Evolutionary conservation across 2,797 vertebrate genomes (phyloP).

Genomic region (Microchirus variegatus): DNA sequence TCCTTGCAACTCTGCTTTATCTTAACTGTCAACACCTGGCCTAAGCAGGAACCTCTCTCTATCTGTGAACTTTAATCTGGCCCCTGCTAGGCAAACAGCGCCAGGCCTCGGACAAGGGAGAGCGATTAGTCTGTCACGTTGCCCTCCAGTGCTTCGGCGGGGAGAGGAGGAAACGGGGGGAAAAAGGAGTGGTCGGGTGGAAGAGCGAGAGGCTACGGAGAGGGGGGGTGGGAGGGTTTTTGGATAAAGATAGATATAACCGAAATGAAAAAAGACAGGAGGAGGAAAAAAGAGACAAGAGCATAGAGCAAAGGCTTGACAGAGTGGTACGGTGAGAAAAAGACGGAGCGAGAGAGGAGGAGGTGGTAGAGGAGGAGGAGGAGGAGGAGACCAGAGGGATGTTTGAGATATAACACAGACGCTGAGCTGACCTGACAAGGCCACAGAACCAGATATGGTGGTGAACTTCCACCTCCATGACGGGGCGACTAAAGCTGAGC

Average conservation of each 20-base stretch:
- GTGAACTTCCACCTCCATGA: slow-evolving; percentile 48
- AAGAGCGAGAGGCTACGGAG: slow-evolving; percentile 13
- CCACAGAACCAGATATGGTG: slow-evolving; percentile 34
- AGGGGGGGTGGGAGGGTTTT: neutral
- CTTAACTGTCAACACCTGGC: slow-evolving; percentile 85
- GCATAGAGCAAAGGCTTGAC: neutral
- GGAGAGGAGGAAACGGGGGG: slow-evolving; percentile 43
- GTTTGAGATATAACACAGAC: slow-evolving; percentile 57
- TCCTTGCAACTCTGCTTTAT: slow-evolving; percentile 74
- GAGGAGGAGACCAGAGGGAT: slow-evolving; percentile 25
- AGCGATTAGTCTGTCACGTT: slow-evolving; percentile 68
- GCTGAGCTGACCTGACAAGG: slow-evolving; percentile 58
- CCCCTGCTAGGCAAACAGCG: slow-evolving; percentile 78
- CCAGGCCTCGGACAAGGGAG: slow-evolving; percentile 72
- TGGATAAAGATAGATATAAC: slow-evolving; percentile 34
- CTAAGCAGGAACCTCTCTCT: slow-evolving; percentile 79
- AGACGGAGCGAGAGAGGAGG: slow-evolving; percentile 5
- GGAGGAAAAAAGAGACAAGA: neutral
- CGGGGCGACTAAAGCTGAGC: slow-evolving; percentile 41
- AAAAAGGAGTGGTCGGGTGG: slow-evolving; percentile 31
- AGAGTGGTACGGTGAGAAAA: neutral
- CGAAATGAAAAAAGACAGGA: slow-evolving; percentile 16
- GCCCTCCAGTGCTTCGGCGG: slow-evolving; percentile 53
- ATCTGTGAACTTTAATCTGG: slow-evolving; percentile 83
- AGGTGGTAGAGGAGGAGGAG: no score